Conservation (phyloP, 2,113 vertebrate species). For the Ploceus nigricollis region DNA sequence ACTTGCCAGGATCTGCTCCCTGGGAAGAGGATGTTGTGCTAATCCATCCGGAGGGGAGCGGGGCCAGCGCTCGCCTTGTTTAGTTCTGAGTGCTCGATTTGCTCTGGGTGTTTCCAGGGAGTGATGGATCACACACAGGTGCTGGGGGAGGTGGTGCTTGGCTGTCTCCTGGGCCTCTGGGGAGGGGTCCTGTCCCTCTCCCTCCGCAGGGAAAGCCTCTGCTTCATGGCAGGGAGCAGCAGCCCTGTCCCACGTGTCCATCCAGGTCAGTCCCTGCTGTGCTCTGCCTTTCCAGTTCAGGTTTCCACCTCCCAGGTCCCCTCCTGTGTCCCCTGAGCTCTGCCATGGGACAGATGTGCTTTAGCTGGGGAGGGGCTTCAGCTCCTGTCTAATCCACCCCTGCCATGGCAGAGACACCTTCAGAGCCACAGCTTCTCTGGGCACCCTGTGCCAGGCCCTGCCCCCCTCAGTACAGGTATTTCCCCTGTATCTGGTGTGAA, state of each 20-base stretch:
- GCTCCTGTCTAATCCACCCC: background rate
- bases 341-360: background rate
- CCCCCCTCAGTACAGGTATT: background rate
- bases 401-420: background rate
- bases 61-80: background rate
- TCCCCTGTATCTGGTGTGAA: no score
- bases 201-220: background rate
- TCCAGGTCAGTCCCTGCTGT: background rate
- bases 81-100: fast-evolving
- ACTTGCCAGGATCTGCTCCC: background rate
- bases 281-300: fast-evolving
- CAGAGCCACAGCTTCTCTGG: background rate
- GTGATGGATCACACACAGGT: background rate
- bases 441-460: background rate
- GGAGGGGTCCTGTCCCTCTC: background rate
- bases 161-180: background rate
- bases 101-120: fast-evolving
- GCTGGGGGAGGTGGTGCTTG: background rate
- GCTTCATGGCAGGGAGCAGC: background rate
- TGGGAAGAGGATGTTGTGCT: constrained; percentile 15
- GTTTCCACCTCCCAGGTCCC: background rate
- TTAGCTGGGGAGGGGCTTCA: background rate
- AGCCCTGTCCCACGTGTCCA: fast-evolving
- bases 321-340: background rate
- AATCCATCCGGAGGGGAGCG: background rate